Conservation (phyloP, 2,888 invertebrate species). For the Melanotus villosus region DNA sequence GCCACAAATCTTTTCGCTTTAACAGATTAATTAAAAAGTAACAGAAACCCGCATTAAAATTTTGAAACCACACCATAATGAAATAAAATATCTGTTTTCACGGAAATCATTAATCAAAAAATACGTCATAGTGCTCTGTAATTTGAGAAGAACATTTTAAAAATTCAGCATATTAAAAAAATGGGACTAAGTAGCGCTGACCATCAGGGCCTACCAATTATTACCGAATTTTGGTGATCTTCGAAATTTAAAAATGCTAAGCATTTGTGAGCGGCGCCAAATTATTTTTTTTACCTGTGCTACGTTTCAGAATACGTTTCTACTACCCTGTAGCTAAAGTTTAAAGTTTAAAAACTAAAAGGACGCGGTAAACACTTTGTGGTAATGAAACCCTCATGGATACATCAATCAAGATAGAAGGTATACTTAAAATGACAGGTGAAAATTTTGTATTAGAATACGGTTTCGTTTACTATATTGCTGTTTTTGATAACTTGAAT, state of each 20-base stretch:
- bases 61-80: background rate
- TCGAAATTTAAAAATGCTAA: constrained; percentile 59
- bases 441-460: constrained; percentile 62
- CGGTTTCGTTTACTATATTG: constrained; percentile 41
- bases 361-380: constrained; percentile 53
- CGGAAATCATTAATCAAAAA: constrained; percentile 62
- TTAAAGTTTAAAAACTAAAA: background rate
- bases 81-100: constrained; percentile 38
- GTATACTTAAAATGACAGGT: constrained; percentile 67
- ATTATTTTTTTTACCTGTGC: constrained; percentile 54
- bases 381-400: constrained; percentile 52
- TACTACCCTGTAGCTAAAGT: constrained; percentile 13
- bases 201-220: constrained; percentile 58
- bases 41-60: too few relatives aligned
- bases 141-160: constrained; percentile 55
- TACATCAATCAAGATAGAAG: constrained; percentile 65
- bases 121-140: constrained; percentile 63
- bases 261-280: constrained; percentile 61
- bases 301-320: constrained; percentile 35
- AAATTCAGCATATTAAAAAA: constrained; percentile 58
- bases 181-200: constrained; percentile 61
- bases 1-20: too few relatives aligned
- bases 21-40: too few relatives aligned
- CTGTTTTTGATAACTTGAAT: constrained; percentile 18
- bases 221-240: constrained; percentile 59